Evolutionary conservation across 1,140 invertebrate species (phyloP).

Genomic region (Hormaphis cornu): DNA sequence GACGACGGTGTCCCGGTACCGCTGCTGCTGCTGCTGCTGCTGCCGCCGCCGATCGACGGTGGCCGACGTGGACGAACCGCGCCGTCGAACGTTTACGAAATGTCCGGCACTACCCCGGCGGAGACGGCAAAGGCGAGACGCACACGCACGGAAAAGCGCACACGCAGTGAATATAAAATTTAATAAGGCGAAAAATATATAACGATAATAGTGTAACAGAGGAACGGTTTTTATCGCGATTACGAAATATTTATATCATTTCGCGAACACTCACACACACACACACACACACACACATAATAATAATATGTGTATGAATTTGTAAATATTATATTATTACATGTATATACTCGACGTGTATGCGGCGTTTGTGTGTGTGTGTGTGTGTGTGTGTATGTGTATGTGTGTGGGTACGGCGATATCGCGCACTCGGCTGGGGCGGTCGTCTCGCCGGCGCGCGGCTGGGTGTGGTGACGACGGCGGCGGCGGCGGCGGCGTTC

Average conservation of each 20-base stretch:
- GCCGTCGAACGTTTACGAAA: too few species aligned
- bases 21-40: too few species aligned
- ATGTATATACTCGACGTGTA: not conserved
- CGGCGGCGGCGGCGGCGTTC: constrained; percentile 1
- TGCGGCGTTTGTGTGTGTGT: not conserved
- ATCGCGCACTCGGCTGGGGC: constrained; percentile 29
- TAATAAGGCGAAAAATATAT: too few species aligned
- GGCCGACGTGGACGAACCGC: too few species aligned
- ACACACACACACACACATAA: not conserved
- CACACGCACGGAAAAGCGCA: too few species aligned
- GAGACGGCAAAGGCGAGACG: not conserved
- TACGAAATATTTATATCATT: not conserved
- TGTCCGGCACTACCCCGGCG: too few species aligned
- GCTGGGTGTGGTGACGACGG: constrained; percentile 29
- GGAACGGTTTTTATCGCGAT: not conserved
- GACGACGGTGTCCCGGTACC: too few species aligned
- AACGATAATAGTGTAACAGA: too few species aligned
- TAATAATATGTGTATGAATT: not conserved
- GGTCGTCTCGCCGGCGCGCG: constrained; percentile 30
- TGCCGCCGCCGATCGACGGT: too few species aligned
- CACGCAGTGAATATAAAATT: too few species aligned
- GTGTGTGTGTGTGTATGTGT: not conserved
- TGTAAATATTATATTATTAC: constrained; percentile 3
- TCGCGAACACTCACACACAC: too few species aligned
- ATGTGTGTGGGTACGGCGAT: constrained; percentile 15